Evolutionary conservation across 92 coral and sea anemone genomes (phyloP).

Genomic region (Epizoanthus ramosus): DNA sequence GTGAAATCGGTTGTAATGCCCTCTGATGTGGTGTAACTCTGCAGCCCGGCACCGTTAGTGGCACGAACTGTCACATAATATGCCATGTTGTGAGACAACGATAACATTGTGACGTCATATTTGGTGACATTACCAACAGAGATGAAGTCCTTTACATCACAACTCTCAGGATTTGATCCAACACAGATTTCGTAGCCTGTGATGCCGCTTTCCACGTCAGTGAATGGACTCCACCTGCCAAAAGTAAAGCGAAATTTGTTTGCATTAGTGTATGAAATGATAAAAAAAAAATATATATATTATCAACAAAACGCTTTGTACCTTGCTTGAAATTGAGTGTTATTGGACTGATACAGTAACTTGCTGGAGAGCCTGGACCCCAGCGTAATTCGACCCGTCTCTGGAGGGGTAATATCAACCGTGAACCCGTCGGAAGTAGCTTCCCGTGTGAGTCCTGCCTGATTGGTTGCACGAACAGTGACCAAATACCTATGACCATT

Average conservation of each 20-base stretch:
- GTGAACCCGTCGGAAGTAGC: conserved; percentile 74
- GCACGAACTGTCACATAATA: conserved; percentile 75
- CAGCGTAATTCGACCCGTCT: conserved; percentile 49
- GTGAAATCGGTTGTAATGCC: conserved; percentile 71
- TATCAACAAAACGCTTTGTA: neutral
- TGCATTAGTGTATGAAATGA: neutral
- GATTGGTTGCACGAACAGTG: conserved; percentile 70
- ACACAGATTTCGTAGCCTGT: conserved; percentile 70
- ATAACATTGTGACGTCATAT: conserved; percentile 48
- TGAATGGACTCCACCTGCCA: conserved; percentile 75
- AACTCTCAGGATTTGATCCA: conserved; percentile 54
- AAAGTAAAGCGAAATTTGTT: neutral
- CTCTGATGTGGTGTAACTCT: conserved; percentile 55
- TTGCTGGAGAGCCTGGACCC: conserved; percentile 35
- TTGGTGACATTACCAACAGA: conserved; percentile 61
- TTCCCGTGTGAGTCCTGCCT: conserved; percentile 70
- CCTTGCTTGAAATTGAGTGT: conserved; percentile 26
- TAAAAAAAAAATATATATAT: neutral
- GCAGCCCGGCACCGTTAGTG: conserved; percentile 72
- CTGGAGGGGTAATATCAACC: conserved; percentile 80
- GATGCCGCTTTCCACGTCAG: conserved; percentile 85
- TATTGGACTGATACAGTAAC: conserved; percentile 5
- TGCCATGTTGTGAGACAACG: conserved; percentile 55
- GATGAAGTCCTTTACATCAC: conserved; percentile 58
- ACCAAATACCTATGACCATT: conserved; percentile 68